Percentiles rank a stretch among this genome's conserved stretches.
Evolutionary conservation across 2,113 vertebrate species (phyloP).

Genomic region (Pardalotus punctatus): DNA sequence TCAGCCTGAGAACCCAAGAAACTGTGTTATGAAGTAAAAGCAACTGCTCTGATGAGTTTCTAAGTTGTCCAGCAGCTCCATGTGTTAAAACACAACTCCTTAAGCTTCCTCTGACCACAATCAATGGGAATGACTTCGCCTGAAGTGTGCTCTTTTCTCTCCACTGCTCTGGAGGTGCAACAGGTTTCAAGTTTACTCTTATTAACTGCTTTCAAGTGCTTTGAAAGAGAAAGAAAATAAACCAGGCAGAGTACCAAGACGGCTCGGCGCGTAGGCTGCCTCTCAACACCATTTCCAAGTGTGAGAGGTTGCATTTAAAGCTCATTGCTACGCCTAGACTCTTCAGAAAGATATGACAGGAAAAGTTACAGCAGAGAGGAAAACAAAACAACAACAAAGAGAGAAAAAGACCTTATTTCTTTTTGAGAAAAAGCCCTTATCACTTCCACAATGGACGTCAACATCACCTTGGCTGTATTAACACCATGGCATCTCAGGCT

Average conservation of each 20-base stretch:
- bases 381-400: not conserved
- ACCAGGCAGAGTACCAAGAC: not conserved
- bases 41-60: not conserved
- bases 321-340: not conserved
- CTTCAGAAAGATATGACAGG: not conserved
- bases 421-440: not conserved
- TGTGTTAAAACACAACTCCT: not conserved
- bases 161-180: not conserved
- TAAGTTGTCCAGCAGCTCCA: not conserved
- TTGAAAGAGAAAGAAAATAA: constrained; percentile 42
- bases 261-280: not conserved
- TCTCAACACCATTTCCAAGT: constrained; percentile 27
- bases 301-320: not conserved
- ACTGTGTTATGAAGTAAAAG: not conserved
- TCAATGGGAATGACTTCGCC: not conserved
- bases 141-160: not conserved
- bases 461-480: not conserved
- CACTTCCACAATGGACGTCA: not conserved
- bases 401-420: not conserved
- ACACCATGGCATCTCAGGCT: not conserved
- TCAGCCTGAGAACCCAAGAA: constrained; percentile 42
- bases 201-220: constrained; percentile 26
- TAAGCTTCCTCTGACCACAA: not conserved
- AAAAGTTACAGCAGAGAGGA: not conserved
- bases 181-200: constrained; percentile 53